These are phyloP conservation scores for Petrophora chlorosata DNA, from an alignment of 2,888 invertebrate species.

Conservation along the genomic window DNA sequence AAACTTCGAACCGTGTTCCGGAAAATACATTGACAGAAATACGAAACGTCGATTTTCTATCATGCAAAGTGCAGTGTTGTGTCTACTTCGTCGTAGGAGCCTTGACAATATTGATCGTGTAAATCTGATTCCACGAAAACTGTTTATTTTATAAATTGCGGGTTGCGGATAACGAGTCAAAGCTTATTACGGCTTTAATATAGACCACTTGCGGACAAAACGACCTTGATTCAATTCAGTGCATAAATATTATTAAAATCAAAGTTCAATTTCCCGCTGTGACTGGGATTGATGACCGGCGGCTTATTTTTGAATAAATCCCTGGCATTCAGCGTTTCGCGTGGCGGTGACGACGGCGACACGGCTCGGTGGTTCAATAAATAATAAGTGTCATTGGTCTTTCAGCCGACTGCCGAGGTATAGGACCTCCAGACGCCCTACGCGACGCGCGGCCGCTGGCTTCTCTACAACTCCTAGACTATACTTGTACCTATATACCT, in stretches of 20 bases:
- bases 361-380: slow-evolving; percentile 51
- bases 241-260: slow-evolving; percentile 27
- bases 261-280: slow-evolving; percentile 31
- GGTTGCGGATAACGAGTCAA: background rate
- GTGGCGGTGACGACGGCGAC: slow-evolving; percentile 24
- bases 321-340: slow-evolving; percentile 49
- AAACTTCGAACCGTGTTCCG: slow-evolving; percentile 39
- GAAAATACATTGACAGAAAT: slow-evolving; percentile 27
- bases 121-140: slow-evolving; percentile 6
- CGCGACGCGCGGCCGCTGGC: slow-evolving; percentile 21
- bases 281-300: slow-evolving; percentile 49
- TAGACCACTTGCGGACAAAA: too few species aligned
- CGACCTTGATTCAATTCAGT: slow-evolving; percentile 1
- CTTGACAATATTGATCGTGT: slow-evolving; percentile 16
- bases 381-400: slow-evolving; percentile 67
- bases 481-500: slow-evolving; percentile 19
- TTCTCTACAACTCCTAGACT: too few species aligned
- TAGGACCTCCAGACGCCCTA: slow-evolving; percentile 70
- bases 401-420: slow-evolving; percentile 42
- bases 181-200: background rate
- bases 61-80: slow-evolving; percentile 31
- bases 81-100: slow-evolving; percentile 17
- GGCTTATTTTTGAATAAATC: slow-evolving; percentile 51
- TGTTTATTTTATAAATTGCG: too few species aligned
- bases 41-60: slow-evolving; percentile 28